Evolutionary conservation across 2,797 vertebrate genomes (phyloP).

Genomic region (Hypotaenidia philippensis): DNA sequence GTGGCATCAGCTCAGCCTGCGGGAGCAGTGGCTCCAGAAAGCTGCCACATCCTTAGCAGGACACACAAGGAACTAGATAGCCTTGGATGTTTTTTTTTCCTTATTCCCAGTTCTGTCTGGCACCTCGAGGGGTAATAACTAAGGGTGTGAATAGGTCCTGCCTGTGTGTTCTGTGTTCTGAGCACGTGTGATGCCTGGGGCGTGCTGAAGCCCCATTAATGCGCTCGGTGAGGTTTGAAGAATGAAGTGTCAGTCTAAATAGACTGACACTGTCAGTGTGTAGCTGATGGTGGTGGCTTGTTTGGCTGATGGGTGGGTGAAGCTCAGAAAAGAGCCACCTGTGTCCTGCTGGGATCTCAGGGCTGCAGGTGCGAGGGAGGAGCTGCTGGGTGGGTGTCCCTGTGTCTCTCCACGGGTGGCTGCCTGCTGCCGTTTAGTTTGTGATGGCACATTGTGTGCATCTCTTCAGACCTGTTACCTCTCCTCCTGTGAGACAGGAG

Average conservation of each 20-base stretch:
- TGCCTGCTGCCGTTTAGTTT: background rate
- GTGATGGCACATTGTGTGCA: fast-evolving
- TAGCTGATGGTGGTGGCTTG: background rate
- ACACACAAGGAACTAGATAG: background rate
- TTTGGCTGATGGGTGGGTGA: background rate
- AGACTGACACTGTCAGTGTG: no score
- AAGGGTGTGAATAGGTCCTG: background rate
- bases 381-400: background rate
- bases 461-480: background rate
- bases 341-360: background rate
- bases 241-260: background rate
- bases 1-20: background rate
- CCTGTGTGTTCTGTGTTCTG: no score
- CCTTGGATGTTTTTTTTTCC: background rate
- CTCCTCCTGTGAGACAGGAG: background rate
- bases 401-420: fast-evolving
- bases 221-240: background rate
- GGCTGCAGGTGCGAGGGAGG: fast-evolving
- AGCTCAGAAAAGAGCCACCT: background rate
- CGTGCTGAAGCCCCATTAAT: background rate
- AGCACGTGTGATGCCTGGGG: background rate
- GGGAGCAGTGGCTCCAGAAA: background rate
- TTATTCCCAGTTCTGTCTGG: background rate
- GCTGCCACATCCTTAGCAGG: background rate
- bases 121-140: background rate